Conservation (phyloP, 2,888 invertebrate species). For the Suillia variegata region DNA sequence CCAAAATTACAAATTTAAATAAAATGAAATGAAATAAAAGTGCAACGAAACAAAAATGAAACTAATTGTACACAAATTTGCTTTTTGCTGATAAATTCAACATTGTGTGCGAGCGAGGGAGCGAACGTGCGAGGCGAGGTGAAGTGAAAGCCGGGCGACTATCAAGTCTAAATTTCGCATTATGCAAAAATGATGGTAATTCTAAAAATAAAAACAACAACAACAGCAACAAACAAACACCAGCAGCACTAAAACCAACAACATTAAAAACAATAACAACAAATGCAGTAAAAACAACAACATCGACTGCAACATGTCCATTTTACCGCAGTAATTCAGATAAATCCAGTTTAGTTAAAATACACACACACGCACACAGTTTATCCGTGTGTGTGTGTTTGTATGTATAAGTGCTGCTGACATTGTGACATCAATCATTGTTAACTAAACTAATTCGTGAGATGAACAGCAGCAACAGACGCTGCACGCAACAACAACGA, state of each 20-base stretch:
- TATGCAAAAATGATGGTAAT: no score
- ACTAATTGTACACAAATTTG: conserved; percentile 18
- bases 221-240: conserved; percentile 1
- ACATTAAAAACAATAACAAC: conserved; percentile 2
- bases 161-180: conserved; percentile 15
- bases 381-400: not conserved
- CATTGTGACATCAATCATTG: conserved; percentile 26
- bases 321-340: conserved; percentile 19
- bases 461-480: not conserved
- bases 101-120: no score
- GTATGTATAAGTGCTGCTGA: conserved; percentile 10
- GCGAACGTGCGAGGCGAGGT: no score
- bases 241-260: not conserved
- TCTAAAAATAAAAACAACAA: not conserved
- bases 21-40: no score
- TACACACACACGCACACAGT: no score
- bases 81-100: conserved; percentile 14
- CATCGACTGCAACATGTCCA: conserved; percentile 12
- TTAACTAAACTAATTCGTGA: conserved; percentile 26
- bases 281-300: not conserved
- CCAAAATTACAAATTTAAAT: no score
- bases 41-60: conserved; percentile 2
- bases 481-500: no score
- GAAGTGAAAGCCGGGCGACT: no score
- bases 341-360: conserved; percentile 18